A percentile compares a stretch with the other conserved stretches of the same genome.
These are phyloP conservation scores for Condylura cristata DNA, from an alignment of 2,113 vertebrate genomes.

Conservation along the genomic window DNA sequence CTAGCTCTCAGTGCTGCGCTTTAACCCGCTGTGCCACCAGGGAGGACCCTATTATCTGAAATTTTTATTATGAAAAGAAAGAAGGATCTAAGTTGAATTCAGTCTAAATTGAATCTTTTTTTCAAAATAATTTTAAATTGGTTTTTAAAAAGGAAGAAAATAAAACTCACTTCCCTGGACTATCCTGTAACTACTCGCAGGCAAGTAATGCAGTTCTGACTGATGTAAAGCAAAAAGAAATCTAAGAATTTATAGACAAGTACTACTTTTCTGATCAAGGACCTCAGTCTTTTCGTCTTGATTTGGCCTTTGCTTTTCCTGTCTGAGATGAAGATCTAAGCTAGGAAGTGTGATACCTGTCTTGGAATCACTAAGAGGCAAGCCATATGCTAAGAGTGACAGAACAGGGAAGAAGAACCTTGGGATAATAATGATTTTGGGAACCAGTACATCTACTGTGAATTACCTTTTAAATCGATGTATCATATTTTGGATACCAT, in stretches of 20 bases:
- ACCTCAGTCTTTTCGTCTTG: neutral
- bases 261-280: neutral
- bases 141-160: neutral
- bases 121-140: neutral
- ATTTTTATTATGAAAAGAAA: neutral
- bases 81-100: neutral
- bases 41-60: neutral
- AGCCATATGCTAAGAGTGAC: neutral
- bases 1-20: no score
- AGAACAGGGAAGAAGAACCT: neutral
- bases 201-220: neutral
- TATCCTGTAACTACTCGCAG: neutral
- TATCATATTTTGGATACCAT: neutral
- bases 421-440: neutral
- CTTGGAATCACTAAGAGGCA: neutral
- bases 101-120: neutral
- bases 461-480: neutral
- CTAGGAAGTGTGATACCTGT: neutral
- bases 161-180: neutral
- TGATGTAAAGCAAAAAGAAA: neutral
- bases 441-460: neutral
- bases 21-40: no score
- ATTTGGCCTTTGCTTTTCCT: neutral
- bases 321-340: neutral
- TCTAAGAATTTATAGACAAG: neutral